These are phyloP conservation scores for Callipepla squamata DNA, from an alignment of 2,113 vertebrate genomes.

Conservation along the genomic window DNA sequence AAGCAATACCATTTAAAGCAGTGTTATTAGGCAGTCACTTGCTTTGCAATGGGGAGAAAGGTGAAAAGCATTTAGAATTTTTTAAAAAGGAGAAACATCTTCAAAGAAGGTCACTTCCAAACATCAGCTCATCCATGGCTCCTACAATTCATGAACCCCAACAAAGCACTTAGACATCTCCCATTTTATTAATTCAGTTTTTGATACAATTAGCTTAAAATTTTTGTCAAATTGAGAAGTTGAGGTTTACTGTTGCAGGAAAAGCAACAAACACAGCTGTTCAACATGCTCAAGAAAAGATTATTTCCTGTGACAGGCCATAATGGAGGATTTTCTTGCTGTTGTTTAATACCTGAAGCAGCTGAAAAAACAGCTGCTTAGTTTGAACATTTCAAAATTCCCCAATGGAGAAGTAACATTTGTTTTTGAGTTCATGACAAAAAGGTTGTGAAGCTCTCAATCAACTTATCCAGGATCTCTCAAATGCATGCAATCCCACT, in stretches of 20 bases:
- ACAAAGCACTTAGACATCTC: conserved; percentile 28
- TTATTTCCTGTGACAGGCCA: conserved; percentile 47
- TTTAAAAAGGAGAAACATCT: not conserved
- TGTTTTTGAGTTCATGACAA: not conserved
- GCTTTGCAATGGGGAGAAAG: not conserved
- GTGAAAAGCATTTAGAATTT: conserved; percentile 32
- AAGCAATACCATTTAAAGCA: not conserved
- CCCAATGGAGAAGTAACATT: not conserved
- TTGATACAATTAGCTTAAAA: not conserved
- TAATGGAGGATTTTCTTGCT: conserved; percentile 33
- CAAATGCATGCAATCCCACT: not conserved
- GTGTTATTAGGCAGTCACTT: not conserved
- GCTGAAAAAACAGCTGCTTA: conserved; percentile 58
- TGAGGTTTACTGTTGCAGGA: not conserved
- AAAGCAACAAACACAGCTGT: conserved; percentile 36
- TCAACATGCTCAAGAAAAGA: conserved; percentile 19
- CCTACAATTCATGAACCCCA: conserved; percentile 13
- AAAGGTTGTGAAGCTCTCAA: not conserved
- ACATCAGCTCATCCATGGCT: not conserved
- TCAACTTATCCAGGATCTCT: not conserved
- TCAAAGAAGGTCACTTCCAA: not conserved
- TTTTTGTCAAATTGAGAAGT: not conserved
- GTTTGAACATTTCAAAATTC: not conserved
- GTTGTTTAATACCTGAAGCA: conserved; percentile 62
- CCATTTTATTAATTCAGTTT: not conserved